Conservation (phyloP, 2,888 invertebrate genomes). For the Branchipolynoe longqiensis region DNA sequence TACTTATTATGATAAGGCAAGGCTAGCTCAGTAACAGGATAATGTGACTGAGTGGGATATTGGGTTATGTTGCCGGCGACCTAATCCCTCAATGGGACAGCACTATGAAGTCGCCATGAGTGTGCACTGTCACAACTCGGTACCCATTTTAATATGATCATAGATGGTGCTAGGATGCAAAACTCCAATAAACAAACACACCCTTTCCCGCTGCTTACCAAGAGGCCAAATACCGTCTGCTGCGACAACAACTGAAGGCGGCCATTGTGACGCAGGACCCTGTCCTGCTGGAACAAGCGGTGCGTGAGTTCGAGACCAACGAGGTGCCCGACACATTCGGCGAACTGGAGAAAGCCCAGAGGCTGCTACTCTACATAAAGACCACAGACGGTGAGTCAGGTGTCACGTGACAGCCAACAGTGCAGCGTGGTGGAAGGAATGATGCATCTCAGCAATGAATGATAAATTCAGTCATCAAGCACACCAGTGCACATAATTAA, state of each 20-base stretch:
- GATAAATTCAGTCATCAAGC: no score
- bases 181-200: no score
- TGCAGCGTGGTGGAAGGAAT: background rate
- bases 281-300: conserved; percentile 56
- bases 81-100: no score
- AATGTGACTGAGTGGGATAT: no score
- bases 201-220: background rate
- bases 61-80: no score
- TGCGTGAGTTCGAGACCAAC: conserved; percentile 54
- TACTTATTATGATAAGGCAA: no score
- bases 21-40: no score
- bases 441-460: background rate
- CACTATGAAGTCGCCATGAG: no score
- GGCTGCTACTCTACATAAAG: conserved; percentile 49
- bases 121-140: no score
- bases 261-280: conserved; percentile 63
- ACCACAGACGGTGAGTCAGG: conserved; percentile 57
- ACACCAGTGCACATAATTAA: no score
- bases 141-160: no score
- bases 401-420: background rate
- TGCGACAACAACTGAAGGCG: conserved; percentile 59
- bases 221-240: conserved; percentile 57
- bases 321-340: conserved; percentile 55
- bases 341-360: conserved; percentile 59
- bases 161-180: no score